Evolutionary conservation across 2,113 vertebrate genomes (phyloP).

Genomic region (Podarcis muralis): DNA sequence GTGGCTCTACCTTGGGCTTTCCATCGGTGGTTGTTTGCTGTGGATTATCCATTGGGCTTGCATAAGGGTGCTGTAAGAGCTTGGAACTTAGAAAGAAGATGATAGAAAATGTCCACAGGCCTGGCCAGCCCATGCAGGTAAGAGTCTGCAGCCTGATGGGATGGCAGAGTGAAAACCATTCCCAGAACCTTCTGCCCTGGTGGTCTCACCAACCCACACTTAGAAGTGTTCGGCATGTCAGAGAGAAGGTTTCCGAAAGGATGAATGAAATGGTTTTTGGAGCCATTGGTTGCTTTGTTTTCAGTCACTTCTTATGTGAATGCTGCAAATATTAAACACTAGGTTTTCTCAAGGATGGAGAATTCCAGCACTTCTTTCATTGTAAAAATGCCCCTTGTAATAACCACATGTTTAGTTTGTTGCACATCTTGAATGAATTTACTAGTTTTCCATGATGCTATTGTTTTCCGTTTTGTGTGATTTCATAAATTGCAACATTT

Average conservation of each 20-base stretch:
- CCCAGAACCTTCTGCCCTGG: background rate
- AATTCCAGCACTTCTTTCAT: background rate
- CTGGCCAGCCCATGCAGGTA: background rate
- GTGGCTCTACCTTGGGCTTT: no score
- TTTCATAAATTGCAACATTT: slow-evolving; percentile 57
- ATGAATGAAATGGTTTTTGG: background rate
- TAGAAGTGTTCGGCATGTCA: background rate
- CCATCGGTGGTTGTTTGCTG: background rate
- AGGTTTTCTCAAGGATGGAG: slow-evolving; percentile 10
- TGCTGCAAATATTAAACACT: background rate
- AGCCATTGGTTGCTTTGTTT: background rate
- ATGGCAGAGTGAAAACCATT: background rate
- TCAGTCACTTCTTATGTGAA: slow-evolving; percentile 3
- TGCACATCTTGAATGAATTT: slow-evolving; percentile 21
- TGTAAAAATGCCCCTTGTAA: background rate
- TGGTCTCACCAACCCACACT: background rate
- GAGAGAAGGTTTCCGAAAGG: background rate
- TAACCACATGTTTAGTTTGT: slow-evolving; percentile 35
- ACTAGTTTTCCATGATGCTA: slow-evolving; percentile 51
- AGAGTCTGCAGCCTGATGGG: background rate
- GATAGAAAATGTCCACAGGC: background rate
- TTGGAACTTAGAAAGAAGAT: background rate
- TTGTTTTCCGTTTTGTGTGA: slow-evolving; percentile 61
- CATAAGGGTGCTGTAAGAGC: background rate
- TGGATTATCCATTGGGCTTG: background rate